Base-by-base conservation (phyloP, 1,140 invertebrate species). In the Acromyrmex echinatior region DNA sequence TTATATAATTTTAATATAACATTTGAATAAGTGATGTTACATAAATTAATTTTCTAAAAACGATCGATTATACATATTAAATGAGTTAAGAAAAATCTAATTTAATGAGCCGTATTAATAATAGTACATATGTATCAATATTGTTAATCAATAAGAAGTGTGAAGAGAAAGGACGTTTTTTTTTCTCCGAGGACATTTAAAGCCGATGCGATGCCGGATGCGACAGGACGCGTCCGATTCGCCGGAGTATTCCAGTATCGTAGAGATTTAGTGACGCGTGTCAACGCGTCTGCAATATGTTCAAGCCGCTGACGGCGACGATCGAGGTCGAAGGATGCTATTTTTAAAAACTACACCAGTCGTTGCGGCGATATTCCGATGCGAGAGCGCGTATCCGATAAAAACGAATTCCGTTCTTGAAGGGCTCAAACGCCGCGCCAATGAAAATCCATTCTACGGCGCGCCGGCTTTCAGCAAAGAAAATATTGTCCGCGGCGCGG, bases 401-500 rank as follows among this genome's bases (percentile, higher is more conserved):
- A 90, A 90, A 90, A 88, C 88, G 73, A 88, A 88, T 87, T 87
- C 62, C 71, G 85, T 90, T 89, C 89, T 90, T 90, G 86, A 90
- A 88, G 89, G 86, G 90, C 88, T 90, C 87, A 91, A 91, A 88
- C 90, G 80, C 66, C 80, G 81, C 80, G 53, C 80, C 90, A 89
- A 90, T 90, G 90, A 84, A 88, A 91, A 90, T 91, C 89, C 90
- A 91, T 91, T 91, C 89, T 91, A 88, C 86, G 76, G 88, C 77
- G 86, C 51, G 66, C 53, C 70, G 88, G 90, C 89, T 91, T 91
- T 91, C 90, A 88, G 90, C 86, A 91, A 91, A 90, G 90, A 90
- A 91, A 91, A 91, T 91, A 91, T 91, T 91, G 90, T 91, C 90
- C 86, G 81, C 90, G 80, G 84, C 70, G 62, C 31, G 31, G n/a